These are phyloP conservation scores for Callocephalon fimbriatum DNA, from an alignment of 2,113 vertebrate genomes.

Conservation along the genomic window DNA sequence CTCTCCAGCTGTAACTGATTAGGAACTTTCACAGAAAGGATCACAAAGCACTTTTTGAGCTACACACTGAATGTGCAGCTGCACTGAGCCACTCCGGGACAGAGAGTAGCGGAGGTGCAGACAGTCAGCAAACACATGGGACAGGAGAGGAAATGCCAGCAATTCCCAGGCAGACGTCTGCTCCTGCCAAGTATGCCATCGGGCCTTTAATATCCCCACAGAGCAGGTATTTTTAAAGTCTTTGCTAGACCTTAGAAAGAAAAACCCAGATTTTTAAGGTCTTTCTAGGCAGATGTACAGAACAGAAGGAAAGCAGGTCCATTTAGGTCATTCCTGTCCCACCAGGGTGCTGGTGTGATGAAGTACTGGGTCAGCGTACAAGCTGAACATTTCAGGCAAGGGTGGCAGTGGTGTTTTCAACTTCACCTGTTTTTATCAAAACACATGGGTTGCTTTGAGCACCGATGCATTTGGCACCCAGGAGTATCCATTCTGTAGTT, in stretches of 20 bases:
- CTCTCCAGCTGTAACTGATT: neutral
- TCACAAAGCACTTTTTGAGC: neutral
- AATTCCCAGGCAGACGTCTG: rapidly evolving
- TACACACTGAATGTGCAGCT: neutral
- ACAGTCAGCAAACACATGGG: neutral
- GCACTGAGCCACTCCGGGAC: neutral
- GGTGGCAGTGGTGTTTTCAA: rapidly evolving
- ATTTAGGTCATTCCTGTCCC: neutral
- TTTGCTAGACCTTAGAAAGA: neutral
- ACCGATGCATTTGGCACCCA: neutral
- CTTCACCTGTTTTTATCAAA: neutral
- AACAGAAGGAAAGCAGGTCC: neutral
- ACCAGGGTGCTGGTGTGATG: rapidly evolving
- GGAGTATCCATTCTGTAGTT: rapidly evolving
- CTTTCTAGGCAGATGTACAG: neutral
- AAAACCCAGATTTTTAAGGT: neutral
- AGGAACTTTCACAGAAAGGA: neutral
- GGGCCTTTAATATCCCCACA: neutral
- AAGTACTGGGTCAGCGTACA: neutral
- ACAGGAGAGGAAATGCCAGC: neutral
- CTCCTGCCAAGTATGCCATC: neutral
- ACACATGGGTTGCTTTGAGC: neutral
- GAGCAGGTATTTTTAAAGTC: neutral
- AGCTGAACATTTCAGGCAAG: neutral
- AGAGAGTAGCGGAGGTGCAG: neutral